Conservation (phyloP, 2,113 vertebrate genomes). For the Heterochromis multidens region DNA sequence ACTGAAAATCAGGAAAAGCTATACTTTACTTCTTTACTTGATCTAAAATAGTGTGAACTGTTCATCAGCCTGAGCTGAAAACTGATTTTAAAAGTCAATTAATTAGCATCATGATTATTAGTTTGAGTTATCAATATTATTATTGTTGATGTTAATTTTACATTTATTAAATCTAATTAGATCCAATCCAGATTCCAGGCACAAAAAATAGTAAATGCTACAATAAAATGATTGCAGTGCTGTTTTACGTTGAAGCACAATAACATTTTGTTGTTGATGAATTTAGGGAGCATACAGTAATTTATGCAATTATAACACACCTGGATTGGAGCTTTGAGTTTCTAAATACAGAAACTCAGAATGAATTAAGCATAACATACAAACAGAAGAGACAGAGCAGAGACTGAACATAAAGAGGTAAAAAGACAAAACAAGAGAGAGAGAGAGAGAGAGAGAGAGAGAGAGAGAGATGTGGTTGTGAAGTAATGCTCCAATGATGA, state of each 20-base stretch:
- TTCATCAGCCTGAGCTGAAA: not conserved
- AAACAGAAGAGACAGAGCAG: conserved; percentile 3
- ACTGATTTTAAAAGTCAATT: not conserved
- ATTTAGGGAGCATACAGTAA: not conserved
- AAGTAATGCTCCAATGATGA: conserved; percentile 68
- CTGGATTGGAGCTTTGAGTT: conserved; percentile 53
- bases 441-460: not conserved
- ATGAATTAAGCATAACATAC: conserved; percentile 23
- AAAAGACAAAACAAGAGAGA: not conserved
- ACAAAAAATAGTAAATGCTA: not conserved
- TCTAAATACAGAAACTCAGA: conserved; percentile 15
- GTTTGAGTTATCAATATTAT: not conserved
- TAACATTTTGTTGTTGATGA: not conserved
- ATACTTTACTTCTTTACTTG: not conserved
- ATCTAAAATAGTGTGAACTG: not conserved
- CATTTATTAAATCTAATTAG: not conserved
- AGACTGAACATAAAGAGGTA: conserved; percentile 3
- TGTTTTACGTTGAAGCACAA: not conserved
- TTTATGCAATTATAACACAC: not conserved
- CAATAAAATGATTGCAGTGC: not conserved
- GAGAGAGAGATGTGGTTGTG: conserved; percentile 42
- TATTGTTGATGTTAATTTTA: conserved; percentile 26
- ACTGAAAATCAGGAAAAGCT: not conserved
- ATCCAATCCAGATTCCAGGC: conserved; percentile 51
- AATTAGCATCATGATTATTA: not conserved